Conservation (phyloP, 2,113 vertebrate genomes). For the Sigmodon hispidus region DNA sequence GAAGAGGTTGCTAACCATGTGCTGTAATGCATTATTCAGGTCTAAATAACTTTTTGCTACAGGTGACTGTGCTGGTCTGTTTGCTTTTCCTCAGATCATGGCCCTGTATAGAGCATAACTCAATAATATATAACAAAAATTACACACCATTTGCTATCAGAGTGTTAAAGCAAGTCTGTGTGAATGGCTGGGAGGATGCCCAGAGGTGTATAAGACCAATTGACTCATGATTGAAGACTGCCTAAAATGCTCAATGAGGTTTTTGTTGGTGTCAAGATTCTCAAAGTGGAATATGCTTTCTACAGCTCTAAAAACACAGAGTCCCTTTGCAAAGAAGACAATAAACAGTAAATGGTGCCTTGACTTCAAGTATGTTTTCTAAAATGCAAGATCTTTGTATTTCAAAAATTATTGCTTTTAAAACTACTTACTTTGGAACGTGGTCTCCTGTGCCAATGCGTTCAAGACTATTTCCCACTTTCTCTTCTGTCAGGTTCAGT, state of each 20-base stretch:
- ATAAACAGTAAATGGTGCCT: constrained; percentile 53
- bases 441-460: too few species aligned
- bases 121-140: not conserved
- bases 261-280: not conserved
- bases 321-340: not conserved
- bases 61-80: not conserved
- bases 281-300: not conserved
- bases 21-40: constrained; percentile 67
- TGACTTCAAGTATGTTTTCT: constrained; percentile 44
- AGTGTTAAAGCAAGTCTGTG: not conserved
- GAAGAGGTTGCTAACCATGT: constrained; percentile 56
- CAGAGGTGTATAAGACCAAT: not conserved
- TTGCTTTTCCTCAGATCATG: constrained; percentile 49
- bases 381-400: not conserved
- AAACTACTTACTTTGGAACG: too few species aligned
- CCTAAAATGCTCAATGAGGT: not conserved
- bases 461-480: too few species aligned
- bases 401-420: constrained; percentile 41
- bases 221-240: constrained; percentile 37
- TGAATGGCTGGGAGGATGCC: not conserved
- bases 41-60: constrained; percentile 10
- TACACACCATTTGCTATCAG: not conserved
- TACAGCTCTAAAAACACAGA: not conserved
- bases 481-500: too few species aligned
- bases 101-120: constrained; percentile 29